These are phyloP conservation scores for Cyrtodaria siliqua DNA, from an alignment of 2,888 invertebrate species.

Conservation along the genomic window DNA sequence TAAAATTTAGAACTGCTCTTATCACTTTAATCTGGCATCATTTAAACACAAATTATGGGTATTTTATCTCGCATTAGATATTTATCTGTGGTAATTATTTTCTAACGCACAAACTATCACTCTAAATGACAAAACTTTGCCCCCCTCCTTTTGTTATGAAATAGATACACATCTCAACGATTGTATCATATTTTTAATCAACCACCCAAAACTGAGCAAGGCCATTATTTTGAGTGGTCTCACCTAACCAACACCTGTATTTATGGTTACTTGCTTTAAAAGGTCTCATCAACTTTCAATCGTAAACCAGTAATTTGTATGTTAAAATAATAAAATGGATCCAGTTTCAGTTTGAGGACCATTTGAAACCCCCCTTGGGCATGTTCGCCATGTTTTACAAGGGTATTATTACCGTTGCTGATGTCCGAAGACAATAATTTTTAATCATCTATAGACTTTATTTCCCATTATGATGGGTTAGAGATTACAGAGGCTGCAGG, in stretches of 20 bases:
- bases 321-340: slow-evolving; percentile 48
- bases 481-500: slow-evolving; percentile 12
- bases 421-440: slow-evolving; percentile 5
- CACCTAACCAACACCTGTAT: slow-evolving; percentile 14
- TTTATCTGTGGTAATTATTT: slow-evolving; percentile 24
- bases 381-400: slow-evolving; percentile 26
- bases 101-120: slow-evolving; percentile 13
- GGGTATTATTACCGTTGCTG: slow-evolving; percentile 19
- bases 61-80: slow-evolving; percentile 21
- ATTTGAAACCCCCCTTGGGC: not conserved
- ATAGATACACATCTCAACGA: slow-evolving; percentile 11
- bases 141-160: slow-evolving; percentile 8
- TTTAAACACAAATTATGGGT: slow-evolving; percentile 16
- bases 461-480: slow-evolving; percentile 7
- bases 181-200: slow-evolving; percentile 13
- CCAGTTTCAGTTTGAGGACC: slow-evolving; percentile 22
- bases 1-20: slow-evolving; percentile 13
- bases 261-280: slow-evolving; percentile 1
- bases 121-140: slow-evolving; percentile 17
- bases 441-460: not conserved
- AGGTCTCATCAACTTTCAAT: slow-evolving; percentile 31
- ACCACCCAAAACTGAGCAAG: not conserved
- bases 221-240: not conserved
- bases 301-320: slow-evolving; percentile 42
- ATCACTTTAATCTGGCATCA: slow-evolving; percentile 21